Percentiles rank a stretch among this genome's conserved stretches.
phyloP scores from a whole-genome alignment of 2,888 invertebrate genomes.

The Cheilosia soror region DNA sequence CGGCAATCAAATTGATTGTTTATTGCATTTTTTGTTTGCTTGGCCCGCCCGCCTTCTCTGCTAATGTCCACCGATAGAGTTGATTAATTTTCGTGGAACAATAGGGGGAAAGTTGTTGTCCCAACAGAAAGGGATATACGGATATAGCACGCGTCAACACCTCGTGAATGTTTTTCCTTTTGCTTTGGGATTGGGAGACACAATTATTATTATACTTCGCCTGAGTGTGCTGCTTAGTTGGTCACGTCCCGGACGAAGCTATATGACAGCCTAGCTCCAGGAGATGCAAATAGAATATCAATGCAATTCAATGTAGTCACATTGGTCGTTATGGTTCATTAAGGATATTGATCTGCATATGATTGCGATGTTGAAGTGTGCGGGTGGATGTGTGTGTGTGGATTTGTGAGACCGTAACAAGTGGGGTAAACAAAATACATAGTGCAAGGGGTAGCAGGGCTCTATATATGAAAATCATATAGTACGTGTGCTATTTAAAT shows the following conservation, averaged over 20 bases:
- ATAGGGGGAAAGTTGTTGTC: constrained; percentile 47
- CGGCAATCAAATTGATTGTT: constrained; percentile 73
- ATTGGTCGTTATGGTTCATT: constrained; percentile 71
- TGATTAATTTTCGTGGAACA: constrained; percentile 69
- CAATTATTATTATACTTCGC: constrained; percentile 15
- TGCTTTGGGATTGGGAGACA: constrained; percentile 14
- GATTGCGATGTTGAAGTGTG: constrained; percentile 33
- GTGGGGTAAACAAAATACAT: constrained; percentile 52
- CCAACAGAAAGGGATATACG: constrained; percentile 20
- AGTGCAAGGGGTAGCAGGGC: constrained; percentile 21
- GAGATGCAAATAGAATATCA: constrained; percentile 68
- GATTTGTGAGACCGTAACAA: not conserved
- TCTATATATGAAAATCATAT: not conserved
- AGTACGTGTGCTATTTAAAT: constrained; percentile 39
- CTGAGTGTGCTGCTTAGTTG: constrained; percentile 33
- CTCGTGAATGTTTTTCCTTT: constrained; percentile 11
- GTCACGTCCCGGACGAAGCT: constrained; percentile 47
- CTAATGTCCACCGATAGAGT: constrained; percentile 35
- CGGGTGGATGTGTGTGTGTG: not conserved
- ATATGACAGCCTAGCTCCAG: not conserved
- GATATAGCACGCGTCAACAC: constrained; percentile 57
- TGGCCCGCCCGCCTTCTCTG: not conserved
- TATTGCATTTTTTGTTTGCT: constrained; percentile 26
- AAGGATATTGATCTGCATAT: constrained; percentile 71
- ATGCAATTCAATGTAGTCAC: constrained; percentile 65